Evolutionary conservation across 2,888 invertebrate genomes (phyloP), one percentile per base, ranked within the genome.

Genomic region (Thecocarcelia acutangulata): DNA sequence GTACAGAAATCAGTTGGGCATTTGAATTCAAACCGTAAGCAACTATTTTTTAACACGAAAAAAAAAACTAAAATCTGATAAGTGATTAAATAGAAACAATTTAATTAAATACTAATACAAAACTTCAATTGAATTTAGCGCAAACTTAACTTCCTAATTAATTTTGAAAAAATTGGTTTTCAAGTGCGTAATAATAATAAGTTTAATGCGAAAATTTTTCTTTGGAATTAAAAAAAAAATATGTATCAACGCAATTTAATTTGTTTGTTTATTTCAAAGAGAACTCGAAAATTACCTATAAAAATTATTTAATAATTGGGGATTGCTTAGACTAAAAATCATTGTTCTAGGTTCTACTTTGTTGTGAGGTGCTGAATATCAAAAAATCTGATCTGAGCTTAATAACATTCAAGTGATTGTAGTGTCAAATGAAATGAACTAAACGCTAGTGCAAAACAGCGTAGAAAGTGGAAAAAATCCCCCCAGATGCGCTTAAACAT

Each of bases 1-100:
- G 50, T 63, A 46, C 81, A 70, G 28, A 72, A 74, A 79, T 83
- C 80, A 84, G 84, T 84, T 83, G 63, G 74, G 54, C 77, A 68
- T 79, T 81, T 79, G 84, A 80, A 70, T 84, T 83, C 84, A 81
- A 63, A 70, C 83, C 79, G 84, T 77, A 74, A 84, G 72, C 78
- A 84, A 72, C 83, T 54, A 61, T 21, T 66, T 33, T 50, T 44
- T 50, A 37, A 64, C 37, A 59, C 40, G 44, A 59, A 42, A 42
- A 68, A 17, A 44, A 56, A 11, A 6, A 37, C n/a, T 50, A 11
- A 44, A 61, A 24, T 58, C n/a, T 9, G 33, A 9, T n/a, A 24
- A 46, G 37, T 74, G 33, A 50, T 50, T 21, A 50, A 68, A 37
- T 37, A 58, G 42, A 63, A 28, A 48, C 4, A 15, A 24, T 15